Percentiles rank a stretch among this genome's conserved stretches.
phyloP scores from a whole-genome alignment of 2,888 invertebrate genomes.

The Nasonia oneida region DNA sequence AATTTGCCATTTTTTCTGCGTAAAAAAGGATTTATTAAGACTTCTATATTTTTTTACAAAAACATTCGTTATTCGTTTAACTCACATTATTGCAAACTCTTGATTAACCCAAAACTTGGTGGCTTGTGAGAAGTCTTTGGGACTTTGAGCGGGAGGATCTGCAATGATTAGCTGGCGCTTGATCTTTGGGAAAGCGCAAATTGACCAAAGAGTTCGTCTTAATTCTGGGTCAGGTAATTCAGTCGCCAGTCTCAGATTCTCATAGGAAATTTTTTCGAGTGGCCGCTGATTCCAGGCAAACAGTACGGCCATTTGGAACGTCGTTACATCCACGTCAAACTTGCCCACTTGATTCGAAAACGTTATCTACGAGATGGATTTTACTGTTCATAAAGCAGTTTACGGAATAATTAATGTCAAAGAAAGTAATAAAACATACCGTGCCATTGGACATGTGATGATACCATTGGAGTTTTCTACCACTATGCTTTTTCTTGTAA shows the following conservation, averaged over 20 bases:
- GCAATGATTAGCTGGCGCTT: constrained; percentile 94
- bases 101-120: constrained; percentile 98
- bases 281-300: constrained; percentile 99
- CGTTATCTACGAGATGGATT: constrained; percentile 84
- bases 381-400: constrained; percentile 2
- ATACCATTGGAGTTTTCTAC: constrained; percentile 98
- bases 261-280: constrained; percentile 95
- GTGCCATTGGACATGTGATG: constrained; percentile 99
- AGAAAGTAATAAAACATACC: constrained; percentile 75
- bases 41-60: neutral
- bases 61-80: constrained; percentile 60
- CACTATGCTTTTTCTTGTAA: constrained; percentile 98
- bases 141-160: constrained; percentile 89
- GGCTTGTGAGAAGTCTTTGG: constrained; percentile 96
- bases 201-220: constrained; percentile 95
- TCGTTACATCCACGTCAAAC: constrained; percentile 98
- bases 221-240: constrained; percentile 98
- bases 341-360: constrained; percentile 95
- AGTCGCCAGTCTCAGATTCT: constrained; percentile 96
- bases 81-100: constrained; percentile 91
- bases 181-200: constrained; percentile 97
- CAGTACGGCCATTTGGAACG: constrained; percentile 99
- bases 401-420: constrained; percentile 4
- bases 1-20: constrained; percentile 94
- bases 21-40: constrained; percentile 10